phyloP scores from a whole-genome alignment of 2,797 vertebrate genomes.

The Lepilemur ruficaudatus region DNA sequence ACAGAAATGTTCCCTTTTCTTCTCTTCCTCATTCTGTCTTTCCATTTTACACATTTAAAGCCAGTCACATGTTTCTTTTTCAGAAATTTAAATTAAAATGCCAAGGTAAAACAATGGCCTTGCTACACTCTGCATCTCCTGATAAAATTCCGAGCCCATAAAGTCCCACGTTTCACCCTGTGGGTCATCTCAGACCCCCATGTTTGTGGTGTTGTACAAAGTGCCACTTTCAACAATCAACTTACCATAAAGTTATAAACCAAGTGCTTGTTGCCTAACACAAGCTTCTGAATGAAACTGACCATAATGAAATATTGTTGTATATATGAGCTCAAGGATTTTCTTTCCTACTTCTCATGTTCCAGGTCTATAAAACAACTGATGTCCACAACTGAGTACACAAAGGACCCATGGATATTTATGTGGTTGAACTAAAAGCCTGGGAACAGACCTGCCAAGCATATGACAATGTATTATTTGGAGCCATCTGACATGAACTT shows the following conservation, averaged over 20 bases:
- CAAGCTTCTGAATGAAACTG: background rate
- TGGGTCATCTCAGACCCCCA: background rate
- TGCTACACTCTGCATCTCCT: background rate
- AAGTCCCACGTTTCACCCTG: background rate
- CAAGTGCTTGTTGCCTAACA: background rate
- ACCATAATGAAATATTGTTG: background rate
- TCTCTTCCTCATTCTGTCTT: background rate
- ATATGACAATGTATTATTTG: background rate
- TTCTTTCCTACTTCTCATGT: slow-evolving; percentile 40
- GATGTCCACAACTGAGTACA: slow-evolving; percentile 5
- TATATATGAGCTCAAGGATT: slow-evolving; percentile 33
- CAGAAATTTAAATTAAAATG: background rate
- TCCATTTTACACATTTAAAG: background rate
- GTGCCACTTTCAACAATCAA: background rate
- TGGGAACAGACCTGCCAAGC: background rate
- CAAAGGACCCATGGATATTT: slow-evolving; percentile 19
- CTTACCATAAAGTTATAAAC: background rate
- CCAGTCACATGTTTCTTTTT: background rate
- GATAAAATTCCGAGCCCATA: background rate
- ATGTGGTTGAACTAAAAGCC: slow-evolving; percentile 2
- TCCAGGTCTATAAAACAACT: slow-evolving; percentile 39
- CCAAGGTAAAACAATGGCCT: background rate
- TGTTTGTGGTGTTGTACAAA: background rate
- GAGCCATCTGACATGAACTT: background rate
- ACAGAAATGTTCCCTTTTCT: background rate